These are phyloP conservation scores for Pterostichus madidus DNA, from an alignment of 2,888 invertebrate genomes.

Conservation along the genomic window DNA sequence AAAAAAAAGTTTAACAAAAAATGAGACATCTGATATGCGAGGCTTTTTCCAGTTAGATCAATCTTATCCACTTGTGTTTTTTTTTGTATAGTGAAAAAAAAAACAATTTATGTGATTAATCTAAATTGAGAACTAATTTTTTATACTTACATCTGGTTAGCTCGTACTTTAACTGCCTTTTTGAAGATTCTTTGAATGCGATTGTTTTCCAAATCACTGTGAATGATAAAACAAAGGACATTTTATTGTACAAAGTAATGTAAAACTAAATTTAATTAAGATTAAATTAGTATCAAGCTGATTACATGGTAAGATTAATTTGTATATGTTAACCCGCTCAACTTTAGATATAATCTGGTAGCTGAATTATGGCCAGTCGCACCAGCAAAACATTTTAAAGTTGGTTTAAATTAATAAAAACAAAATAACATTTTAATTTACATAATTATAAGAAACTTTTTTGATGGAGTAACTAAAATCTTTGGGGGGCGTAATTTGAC, in stretches of 20 bases:
- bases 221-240: slow-evolving; percentile 67
- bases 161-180: slow-evolving; percentile 74
- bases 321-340: too few relatives aligned
- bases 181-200: slow-evolving; percentile 74
- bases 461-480: too few relatives aligned
- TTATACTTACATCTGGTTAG: slow-evolving; percentile 76
- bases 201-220: slow-evolving; percentile 77
- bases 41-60: neutral
- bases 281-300: too few relatives aligned
- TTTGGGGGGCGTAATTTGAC: too few relatives aligned
- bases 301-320: too few relatives aligned
- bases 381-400: too few relatives aligned
- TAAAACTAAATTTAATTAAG: too few relatives aligned
- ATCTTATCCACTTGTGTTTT: neutral
- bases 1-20: neutral
- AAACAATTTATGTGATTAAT: neutral
- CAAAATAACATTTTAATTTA: too few relatives aligned
- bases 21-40: neutral
- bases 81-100: neutral
- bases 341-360: too few relatives aligned
- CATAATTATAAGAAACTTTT: too few relatives aligned
- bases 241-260: neutral
- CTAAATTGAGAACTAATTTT: neutral
- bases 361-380: too few relatives aligned
- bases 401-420: too few relatives aligned